Percentiles rank a stretch among this genome's conserved stretches.
phyloP scores from a whole-genome alignment of 2,888 invertebrate species.

The Lacanobia wlatinum region DNA sequence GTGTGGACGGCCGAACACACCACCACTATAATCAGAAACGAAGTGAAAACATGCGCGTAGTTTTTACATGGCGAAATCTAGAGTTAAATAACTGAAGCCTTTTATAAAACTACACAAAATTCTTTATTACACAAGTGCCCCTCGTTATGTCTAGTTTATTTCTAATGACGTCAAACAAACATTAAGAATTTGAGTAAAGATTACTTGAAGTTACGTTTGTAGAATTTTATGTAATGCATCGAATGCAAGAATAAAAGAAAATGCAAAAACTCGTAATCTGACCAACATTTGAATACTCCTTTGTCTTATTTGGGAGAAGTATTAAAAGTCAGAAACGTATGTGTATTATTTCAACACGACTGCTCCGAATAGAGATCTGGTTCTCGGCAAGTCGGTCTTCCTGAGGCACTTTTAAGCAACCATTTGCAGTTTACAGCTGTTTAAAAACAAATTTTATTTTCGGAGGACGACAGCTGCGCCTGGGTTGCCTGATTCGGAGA shows the following conservation, averaged over 20 bases:
- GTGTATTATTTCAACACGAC: constrained; percentile 39
- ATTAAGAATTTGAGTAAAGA: constrained; percentile 43
- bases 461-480: constrained; percentile 50
- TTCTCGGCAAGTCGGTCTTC: constrained; percentile 47
- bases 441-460: constrained; percentile 59
- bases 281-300: constrained; percentile 35
- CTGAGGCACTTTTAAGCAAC: constrained; percentile 36
- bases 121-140: constrained; percentile 43
- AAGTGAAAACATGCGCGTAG: constrained; percentile 65
- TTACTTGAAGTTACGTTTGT: constrained; percentile 44
- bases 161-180: constrained; percentile 46
- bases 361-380: constrained; percentile 41
- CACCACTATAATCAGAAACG: constrained; percentile 66
- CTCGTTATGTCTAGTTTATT: constrained; percentile 40
- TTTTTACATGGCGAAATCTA: constrained; percentile 60
- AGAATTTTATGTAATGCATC: constrained; percentile 38
- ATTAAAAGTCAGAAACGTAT: constrained; percentile 24
- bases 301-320: constrained; percentile 32
- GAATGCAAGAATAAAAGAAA: constrained; percentile 29
- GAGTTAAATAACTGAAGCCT: constrained; percentile 44
- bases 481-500: constrained; percentile 42
- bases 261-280: constrained; percentile 19
- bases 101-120: constrained; percentile 40
- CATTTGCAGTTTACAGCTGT: constrained; percentile 56
- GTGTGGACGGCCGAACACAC: constrained; percentile 79